Evolutionary conservation across 30 jellyfish, hydroid and myxozoan genomes (phyloP).

Genomic region (Hydractinia symbiolongicarpus): DNA sequence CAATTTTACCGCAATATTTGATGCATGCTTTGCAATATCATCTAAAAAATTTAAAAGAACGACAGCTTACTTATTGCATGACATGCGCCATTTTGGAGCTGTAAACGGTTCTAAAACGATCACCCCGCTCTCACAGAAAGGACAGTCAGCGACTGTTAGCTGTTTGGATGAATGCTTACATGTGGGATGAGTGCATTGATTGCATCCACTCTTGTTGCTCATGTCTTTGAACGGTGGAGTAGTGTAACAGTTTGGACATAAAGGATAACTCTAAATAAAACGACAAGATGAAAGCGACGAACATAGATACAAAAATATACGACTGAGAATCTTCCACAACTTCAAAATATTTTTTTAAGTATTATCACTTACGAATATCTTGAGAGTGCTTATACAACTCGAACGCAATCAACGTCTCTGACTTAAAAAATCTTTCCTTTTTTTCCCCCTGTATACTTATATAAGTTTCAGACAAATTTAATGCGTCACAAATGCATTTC

Average conservation of each 20-base stretch:
- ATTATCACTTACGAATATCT: neutral
- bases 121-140: conserved; percentile 67
- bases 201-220: conserved; percentile 81
- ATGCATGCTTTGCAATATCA: neutral
- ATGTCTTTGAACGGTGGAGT: conserved; percentile 86
- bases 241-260: conserved; percentile 85
- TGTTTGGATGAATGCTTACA: conserved; percentile 64
- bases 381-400: no score
- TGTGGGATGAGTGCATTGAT: conserved; percentile 89
- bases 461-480: no score
- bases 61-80: conserved; percentile 68
- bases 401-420: no score
- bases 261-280: conserved; percentile 56
- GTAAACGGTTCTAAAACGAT: conserved; percentile 74
- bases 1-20: neutral
- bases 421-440: no score
- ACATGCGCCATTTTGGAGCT: conserved; percentile 89
- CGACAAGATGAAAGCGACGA: neutral
- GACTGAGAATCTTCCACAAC: neutral
- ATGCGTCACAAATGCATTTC: no score
- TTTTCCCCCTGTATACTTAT: no score
- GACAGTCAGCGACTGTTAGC: conserved; percentile 53
- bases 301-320: neutral
- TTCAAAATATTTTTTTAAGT: neutral
- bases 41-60: neutral